A percentile compares a stretch with the other conserved stretches of the same genome.
These are phyloP conservation scores for Pangasius mekongensis DNA, from an alignment of 2,797 vertebrate species.

Conservation along the genomic window DNA sequence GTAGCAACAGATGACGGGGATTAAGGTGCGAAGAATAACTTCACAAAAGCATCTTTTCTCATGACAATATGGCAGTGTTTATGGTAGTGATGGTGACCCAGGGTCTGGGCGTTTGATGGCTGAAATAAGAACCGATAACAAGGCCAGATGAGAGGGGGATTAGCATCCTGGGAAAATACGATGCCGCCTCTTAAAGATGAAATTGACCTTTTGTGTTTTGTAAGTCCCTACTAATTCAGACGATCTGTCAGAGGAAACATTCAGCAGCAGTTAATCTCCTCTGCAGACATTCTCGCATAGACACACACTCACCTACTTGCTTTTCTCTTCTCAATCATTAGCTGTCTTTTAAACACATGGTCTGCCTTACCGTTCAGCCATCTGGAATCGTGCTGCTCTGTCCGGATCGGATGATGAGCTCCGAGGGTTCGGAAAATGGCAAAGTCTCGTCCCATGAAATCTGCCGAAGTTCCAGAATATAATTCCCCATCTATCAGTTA, in stretches of 20 bases:
- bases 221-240: constrained; percentile 69
- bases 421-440: constrained; percentile 98
- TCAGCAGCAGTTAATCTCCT: constrained; percentile 70
- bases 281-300: constrained; percentile 42
- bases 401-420: constrained; percentile 94
- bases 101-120: constrained; percentile 9
- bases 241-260: constrained; percentile 68
- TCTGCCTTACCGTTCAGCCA: constrained; percentile 90
- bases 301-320: constrained; percentile 22
- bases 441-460: constrained; percentile 98
- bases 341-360: constrained; percentile 31
- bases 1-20: constrained; percentile 53
- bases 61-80: constrained; percentile 72
- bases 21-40: constrained; percentile 65
- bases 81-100: constrained; percentile 56
- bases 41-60: constrained; percentile 64
- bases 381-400: constrained; percentile 95
- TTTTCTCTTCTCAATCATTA: constrained; percentile 28
- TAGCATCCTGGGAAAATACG: constrained; percentile 77
- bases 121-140: constrained; percentile 74
- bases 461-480: constrained; percentile 95
- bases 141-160: constrained; percentile 78
- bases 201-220: constrained; percentile 74
- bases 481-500: constrained; percentile 86
- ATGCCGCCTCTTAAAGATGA: constrained; percentile 65